phyloP scores from a whole-genome alignment of 2,113 vertebrate species.

The Austrofundulus limnaeus region DNA sequence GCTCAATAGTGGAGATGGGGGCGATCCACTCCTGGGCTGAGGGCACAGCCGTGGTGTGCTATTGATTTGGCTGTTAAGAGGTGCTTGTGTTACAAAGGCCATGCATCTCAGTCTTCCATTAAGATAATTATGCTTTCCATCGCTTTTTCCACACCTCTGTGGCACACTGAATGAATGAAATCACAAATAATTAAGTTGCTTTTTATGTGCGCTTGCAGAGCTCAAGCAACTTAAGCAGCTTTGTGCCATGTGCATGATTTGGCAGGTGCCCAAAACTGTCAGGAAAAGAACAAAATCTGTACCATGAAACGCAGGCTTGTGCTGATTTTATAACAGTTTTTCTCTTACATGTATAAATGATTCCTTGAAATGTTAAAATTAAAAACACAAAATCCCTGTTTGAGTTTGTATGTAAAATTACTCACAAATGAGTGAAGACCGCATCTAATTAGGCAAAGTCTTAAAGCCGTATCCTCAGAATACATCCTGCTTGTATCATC shows the following conservation, averaged over 20 bases:
- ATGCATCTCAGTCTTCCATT: slow-evolving; percentile 76
- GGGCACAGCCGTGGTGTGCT: slow-evolving; percentile 62
- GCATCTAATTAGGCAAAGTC: slow-evolving; percentile 18
- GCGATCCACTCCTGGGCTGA: slow-evolving; percentile 67
- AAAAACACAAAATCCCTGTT: slow-evolving; percentile 1
- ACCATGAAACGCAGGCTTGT: slow-evolving; percentile 5
- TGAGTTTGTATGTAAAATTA: slow-evolving; percentile 18
- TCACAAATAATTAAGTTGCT: slow-evolving; percentile 71
- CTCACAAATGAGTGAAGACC: slow-evolving; percentile 12
- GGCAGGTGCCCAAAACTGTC: slow-evolving; percentile 19
- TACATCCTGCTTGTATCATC: slow-evolving; percentile 48
- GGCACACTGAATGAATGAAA: slow-evolving; percentile 70
- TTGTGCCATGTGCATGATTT: slow-evolving; percentile 12
- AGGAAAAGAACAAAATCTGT: background rate
- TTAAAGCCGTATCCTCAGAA: slow-evolving; percentile 52
- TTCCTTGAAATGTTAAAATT: slow-evolving; percentile 19
- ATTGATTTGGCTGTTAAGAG: slow-evolving; percentile 79
- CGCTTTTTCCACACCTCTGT: slow-evolving; percentile 64
- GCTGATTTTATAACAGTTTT: slow-evolving; percentile 20
- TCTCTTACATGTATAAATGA: slow-evolving; percentile 21
- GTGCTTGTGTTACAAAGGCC: slow-evolving; percentile 77
- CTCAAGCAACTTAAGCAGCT: slow-evolving; percentile 39
- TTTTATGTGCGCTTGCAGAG: slow-evolving; percentile 52
- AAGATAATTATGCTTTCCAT: slow-evolving; percentile 75
- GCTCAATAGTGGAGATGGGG: slow-evolving; percentile 67